Evolutionary conservation across 2,888 invertebrate genomes (phyloP), one percentile per base, ranked within the genome.

Genomic region (Mimumesa dahlbomi): DNA sequence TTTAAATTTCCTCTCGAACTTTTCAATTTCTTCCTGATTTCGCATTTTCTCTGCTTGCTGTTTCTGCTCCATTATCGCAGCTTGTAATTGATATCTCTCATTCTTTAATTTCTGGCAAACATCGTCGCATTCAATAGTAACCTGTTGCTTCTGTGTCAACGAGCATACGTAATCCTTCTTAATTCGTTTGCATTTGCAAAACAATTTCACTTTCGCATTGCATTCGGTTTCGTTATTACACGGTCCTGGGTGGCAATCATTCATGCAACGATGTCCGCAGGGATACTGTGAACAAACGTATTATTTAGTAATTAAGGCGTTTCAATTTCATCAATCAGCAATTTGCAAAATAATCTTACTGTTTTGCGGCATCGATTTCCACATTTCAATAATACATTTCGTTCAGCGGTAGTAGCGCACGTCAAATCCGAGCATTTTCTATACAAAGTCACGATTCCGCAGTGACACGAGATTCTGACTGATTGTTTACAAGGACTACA

Each of bases 361-460:
- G 92, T 94, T 90, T 94, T 95, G 0, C 96, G 94, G 85, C 98
- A 98, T 73, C 95, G 95, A 87, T 96, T 95, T 36, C 95, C 94
- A 87, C 98, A 98, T 59, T 90, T 90, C 43, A 87, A 88, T 66
- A 89, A 82, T 72, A 87, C 86, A 48, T 91, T 90, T 34, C 90
- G 88, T 53, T 87, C 89, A 34, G 87, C 85, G 49, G 88, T 89
- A 46, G 91, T 91, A 11, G 92, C 90, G 1, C 89, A 86, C 0
- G 92, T 91, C 87, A 94, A 92, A 78, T 95, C 93, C 31, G 89
- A 90, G 85, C 98, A 98, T 25, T 93, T 92, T 56, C 96, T 91
- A 82, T 95, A 94, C 2, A 95, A 90, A 73, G 94, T 93, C 56
- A 93, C 94, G 3, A 96, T 90, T 0, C 94, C 94, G 85, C 98